A percentile compares a stretch with the other conserved stretches of the same genome.
Evolutionary conservation across 1,140 invertebrate genomes (phyloP).

Genomic region (Neodiprion lecontei): DNA sequence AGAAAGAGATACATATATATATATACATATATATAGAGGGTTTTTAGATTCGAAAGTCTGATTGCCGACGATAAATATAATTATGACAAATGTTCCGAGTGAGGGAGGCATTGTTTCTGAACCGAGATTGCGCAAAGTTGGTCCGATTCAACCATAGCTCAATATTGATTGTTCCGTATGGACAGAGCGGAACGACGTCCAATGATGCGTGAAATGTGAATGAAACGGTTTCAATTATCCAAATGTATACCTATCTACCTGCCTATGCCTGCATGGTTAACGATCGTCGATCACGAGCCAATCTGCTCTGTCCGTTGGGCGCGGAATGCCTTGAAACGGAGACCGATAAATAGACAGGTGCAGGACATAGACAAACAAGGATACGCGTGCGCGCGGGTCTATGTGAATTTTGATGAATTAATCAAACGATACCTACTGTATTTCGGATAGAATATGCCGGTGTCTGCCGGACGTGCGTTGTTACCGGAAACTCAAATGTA

Average conservation of each 20-base stretch:
- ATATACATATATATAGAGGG: background rate
- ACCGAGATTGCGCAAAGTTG: background rate
- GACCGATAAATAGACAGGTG: background rate
- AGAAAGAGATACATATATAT: background rate
- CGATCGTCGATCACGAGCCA: background rate
- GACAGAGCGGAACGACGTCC: conserved; percentile 1
- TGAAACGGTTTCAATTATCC: conserved; percentile 57
- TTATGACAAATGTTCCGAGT: background rate
- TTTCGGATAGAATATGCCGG: background rate
- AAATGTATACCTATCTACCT: conserved; percentile 27
- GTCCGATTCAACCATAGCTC: background rate
- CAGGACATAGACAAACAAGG: background rate
- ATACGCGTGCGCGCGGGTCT: background rate
- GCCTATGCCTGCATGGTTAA: background rate
- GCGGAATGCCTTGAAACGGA: background rate
- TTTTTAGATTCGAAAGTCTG: background rate
- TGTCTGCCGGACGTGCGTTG: background rate
- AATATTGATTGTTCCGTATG: conserved; percentile 7
- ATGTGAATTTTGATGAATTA: background rate
- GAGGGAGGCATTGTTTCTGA: background rate
- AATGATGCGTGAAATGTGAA: conserved; percentile 49
- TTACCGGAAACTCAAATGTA: background rate
- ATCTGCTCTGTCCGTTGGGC: background rate
- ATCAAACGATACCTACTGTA: background rate
- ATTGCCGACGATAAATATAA: background rate